Conservation (phyloP, 2,797 vertebrate species). For the Adelosebastes latens region DNA sequence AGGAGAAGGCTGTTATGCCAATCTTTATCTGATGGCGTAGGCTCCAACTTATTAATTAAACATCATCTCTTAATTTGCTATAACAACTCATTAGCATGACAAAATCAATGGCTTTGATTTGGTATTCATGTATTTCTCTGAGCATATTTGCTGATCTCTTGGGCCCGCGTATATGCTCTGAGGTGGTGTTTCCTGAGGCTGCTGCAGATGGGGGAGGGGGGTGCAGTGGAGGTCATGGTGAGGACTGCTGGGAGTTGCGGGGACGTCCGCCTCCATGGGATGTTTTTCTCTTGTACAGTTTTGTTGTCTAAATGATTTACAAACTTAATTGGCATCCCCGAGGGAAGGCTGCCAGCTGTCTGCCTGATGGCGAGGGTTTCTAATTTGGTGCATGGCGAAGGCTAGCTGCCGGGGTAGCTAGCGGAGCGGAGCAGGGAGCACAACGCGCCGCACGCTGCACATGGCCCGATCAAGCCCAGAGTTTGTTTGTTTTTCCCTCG, state of each 20-base stretch:
- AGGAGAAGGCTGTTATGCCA: conserved; percentile 21
- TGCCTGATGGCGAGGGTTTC: conserved; percentile 84
- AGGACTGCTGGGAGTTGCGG: conserved; percentile 78
- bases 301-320: conserved; percentile 91
- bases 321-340: conserved; percentile 89
- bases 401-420: conserved; percentile 77
- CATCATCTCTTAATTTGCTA: conserved; percentile 77
- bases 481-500: conserved; percentile 79
- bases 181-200: conserved; percentile 75
- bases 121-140: conserved; percentile 81
- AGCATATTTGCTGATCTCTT: conserved; percentile 77
- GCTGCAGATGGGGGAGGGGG: conserved; percentile 77
- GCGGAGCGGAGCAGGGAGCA: conserved; percentile 72
- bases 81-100: conserved; percentile 81
- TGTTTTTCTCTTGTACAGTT: conserved; percentile 86
- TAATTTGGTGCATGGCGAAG: conserved; percentile 82
- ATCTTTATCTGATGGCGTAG: conserved; percentile 43
- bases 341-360: conserved; percentile 86
- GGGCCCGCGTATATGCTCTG: conserved; percentile 61
- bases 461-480: conserved; percentile 61
- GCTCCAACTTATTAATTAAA: conserved; percentile 74
- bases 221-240: conserved; percentile 66
- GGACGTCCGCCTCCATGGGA: conserved; percentile 74
- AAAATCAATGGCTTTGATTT: conserved; percentile 84
- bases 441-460: conserved; percentile 60